Conservation (phyloP, 2,113 vertebrate species). For the Nestor notabilis region DNA sequence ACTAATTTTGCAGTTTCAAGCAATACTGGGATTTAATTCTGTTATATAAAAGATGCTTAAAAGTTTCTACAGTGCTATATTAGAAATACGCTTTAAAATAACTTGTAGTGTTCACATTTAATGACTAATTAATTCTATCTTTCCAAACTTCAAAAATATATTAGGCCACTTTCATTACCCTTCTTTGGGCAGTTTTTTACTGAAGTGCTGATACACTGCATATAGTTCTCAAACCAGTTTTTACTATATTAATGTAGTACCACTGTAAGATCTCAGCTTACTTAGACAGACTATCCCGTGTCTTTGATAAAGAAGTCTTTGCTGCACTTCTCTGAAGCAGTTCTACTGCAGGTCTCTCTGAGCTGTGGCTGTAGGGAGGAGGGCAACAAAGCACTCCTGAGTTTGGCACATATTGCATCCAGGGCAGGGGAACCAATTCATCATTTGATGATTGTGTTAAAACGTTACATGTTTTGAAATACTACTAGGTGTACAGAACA, state of each 20-base stretch:
- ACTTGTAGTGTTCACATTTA: neutral
- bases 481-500: neutral
- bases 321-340: neutral
- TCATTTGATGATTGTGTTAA: neutral
- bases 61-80: neutral
- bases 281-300: neutral
- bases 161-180: neutral
- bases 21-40: neutral
- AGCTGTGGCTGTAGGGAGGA: neutral
- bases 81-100: neutral
- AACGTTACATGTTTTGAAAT: neutral
- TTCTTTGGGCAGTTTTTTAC: neutral
- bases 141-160: neutral
- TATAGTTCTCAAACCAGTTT: neutral
- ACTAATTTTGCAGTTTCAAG: neutral
- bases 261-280: neutral
- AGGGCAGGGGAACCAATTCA: neutral
- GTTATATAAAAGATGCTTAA: neutral
- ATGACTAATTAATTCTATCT: neutral
- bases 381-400: neutral
- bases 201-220: neutral
- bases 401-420: neutral
- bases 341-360: neutral
- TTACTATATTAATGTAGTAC: rapidly evolving
- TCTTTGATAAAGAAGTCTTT: neutral